These are phyloP conservation scores for Galerucella nymphaeae DNA, from an alignment of 2,888 invertebrate species.

Conservation along the genomic window DNA sequence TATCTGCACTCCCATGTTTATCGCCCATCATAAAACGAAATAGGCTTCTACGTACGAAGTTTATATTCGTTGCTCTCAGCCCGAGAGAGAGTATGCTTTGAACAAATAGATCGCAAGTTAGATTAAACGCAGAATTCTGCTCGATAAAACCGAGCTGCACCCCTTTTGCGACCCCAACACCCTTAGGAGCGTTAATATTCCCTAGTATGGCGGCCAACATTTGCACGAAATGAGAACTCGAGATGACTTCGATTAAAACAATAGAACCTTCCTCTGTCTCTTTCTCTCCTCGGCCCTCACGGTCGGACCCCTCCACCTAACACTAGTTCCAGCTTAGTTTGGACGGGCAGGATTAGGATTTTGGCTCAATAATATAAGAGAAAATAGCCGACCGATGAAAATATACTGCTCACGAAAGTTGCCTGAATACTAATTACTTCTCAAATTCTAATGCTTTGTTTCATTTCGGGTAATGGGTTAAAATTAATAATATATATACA, in stretches of 20 bases:
- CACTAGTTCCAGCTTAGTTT: constrained; percentile 57
- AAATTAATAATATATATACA: constrained; percentile 16
- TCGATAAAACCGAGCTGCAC: constrained; percentile 60
- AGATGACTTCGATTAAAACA: constrained; percentile 67
- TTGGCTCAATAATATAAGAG: constrained; percentile 54
- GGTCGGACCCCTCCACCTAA: constrained; percentile 49
- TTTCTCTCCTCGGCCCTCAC: constrained; percentile 31
- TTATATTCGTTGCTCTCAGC: neutral
- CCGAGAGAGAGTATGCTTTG: constrained; percentile 54
- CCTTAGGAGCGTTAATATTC: constrained; percentile 65
- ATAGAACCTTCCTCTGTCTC: constrained; percentile 55
- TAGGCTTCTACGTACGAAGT: constrained; percentile 9
- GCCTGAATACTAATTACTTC: constrained; percentile 38
- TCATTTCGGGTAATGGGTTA: constrained; percentile 27
- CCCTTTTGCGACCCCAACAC: constrained; percentile 56
- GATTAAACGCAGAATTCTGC: constrained; percentile 65
- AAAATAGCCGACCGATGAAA: constrained; percentile 46
- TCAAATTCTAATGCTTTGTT: constrained; percentile 37
- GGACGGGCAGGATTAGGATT: constrained; percentile 54
- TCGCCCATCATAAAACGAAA: constrained; percentile 27
- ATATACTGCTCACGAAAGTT: constrained; percentile 35
- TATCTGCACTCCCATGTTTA: constrained; percentile 20
- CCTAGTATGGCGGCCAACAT: constrained; percentile 63
- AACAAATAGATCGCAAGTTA: constrained; percentile 66
- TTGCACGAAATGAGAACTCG: constrained; percentile 65